Conservation (phyloP, 2,797 vertebrate genomes). For the Hypotaenidia okinawae region DNA sequence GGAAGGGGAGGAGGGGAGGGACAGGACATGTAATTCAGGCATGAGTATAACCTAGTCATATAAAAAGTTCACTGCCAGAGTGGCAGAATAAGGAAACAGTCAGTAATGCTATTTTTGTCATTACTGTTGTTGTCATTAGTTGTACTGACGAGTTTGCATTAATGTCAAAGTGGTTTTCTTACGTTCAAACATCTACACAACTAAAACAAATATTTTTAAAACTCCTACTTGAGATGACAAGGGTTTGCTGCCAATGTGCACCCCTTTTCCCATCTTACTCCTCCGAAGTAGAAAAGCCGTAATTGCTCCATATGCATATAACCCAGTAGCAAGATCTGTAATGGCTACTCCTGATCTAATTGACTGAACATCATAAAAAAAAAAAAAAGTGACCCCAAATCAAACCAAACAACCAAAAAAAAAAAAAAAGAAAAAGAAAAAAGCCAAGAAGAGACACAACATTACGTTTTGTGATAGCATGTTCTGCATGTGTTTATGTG, state of each 20-base stretch:
- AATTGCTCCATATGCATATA: constrained; percentile 88
- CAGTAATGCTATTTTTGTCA: not conserved
- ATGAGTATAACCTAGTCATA: not conserved
- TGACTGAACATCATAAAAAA: constrained; percentile 86
- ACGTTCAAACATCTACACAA: not conserved
- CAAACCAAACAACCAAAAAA: too few relatives aligned
- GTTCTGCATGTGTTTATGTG: not conserved
- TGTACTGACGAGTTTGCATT: not conserved
- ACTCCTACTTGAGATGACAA: constrained; percentile 90
- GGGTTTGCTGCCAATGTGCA: constrained; percentile 93
- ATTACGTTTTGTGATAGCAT: not conserved
- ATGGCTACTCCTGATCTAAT: constrained; percentile 93
- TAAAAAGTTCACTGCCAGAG: not conserved
- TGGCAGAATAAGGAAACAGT: not conserved
- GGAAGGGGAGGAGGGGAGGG: not conserved
- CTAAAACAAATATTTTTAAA: not conserved
- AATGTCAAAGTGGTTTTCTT: not conserved
- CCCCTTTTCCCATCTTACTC: constrained; percentile 83
- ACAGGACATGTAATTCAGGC: not conserved
- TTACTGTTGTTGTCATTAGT: not conserved
- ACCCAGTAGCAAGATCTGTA: constrained; percentile 93
- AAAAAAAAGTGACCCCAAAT: not conserved
- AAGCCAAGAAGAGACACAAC: not conserved
- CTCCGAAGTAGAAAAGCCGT: constrained; percentile 92
- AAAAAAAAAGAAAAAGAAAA: too few relatives aligned